Evolutionary conservation across 2,888 invertebrate species (phyloP).

Genomic region (Corbicula japonica): DNA sequence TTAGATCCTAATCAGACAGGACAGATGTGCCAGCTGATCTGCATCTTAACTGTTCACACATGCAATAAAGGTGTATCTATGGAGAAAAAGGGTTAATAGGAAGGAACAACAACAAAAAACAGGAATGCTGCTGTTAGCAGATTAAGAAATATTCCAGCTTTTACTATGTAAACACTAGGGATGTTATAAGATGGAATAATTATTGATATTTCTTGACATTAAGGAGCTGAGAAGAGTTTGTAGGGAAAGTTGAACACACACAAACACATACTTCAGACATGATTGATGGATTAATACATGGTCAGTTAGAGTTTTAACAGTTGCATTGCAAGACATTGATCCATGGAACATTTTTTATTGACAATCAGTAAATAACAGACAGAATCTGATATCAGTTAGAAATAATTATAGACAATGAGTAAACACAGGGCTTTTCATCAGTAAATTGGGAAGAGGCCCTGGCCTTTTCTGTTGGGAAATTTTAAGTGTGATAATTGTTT

Average conservation of each 20-base stretch:
- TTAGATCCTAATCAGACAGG: neutral
- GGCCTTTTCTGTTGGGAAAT: neutral
- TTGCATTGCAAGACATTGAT: neutral
- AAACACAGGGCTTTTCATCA: neutral
- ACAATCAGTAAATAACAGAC: neutral
- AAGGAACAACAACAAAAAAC: too few species aligned
- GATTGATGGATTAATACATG: conserved; percentile 5
- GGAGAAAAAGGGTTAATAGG: too few species aligned
- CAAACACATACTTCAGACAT: neutral
- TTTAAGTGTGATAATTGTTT: too few species aligned
- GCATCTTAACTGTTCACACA: neutral
- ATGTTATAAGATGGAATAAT: neutral
- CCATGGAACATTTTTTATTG: neutral
- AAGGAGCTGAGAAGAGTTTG: conserved; percentile 1
- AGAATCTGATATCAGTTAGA: neutral
- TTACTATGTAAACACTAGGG: conserved; percentile 7
- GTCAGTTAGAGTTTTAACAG: neutral
- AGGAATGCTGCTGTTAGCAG: neutral
- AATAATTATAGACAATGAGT: neutral
- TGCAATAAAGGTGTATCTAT: neutral
- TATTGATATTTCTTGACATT: conserved; percentile 4
- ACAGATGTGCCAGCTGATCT: neutral
- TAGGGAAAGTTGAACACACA: neutral
- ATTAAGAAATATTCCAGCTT: conserved; percentile 3
- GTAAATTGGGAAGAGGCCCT: neutral